Percentiles rank a stretch among this genome's conserved stretches.
phyloP scores from a whole-genome alignment of 1,140 invertebrate species.

The Nylanderia fulva region DNA sequence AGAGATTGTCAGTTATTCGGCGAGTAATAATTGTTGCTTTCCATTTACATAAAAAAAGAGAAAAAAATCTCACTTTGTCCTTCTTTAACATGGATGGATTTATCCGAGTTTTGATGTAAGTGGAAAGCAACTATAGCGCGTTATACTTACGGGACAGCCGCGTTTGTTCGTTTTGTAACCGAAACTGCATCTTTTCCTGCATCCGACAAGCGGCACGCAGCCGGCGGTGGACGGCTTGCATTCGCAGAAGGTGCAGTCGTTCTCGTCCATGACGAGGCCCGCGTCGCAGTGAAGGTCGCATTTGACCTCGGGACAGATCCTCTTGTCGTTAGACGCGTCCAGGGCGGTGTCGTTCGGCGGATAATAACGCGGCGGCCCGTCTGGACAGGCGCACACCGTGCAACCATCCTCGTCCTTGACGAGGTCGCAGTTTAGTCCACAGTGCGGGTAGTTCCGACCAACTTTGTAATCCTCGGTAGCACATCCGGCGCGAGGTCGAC shows the following conservation, averaged over 20 bases:
- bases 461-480: constrained; percentile 60
- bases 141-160: constrained; percentile 78
- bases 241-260: constrained; percentile 80
- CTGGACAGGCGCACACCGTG: constrained; percentile 76
- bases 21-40: too few relatives aligned
- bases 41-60: too few relatives aligned
- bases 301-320: constrained; percentile 78
- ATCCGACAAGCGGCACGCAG: constrained; percentile 75
- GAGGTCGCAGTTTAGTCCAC: constrained; percentile 75
- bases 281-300: constrained; percentile 79
- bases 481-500: constrained; percentile 42
- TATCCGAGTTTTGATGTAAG: too few relatives aligned
- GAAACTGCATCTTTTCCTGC: constrained; percentile 80
- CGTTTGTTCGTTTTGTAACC: constrained; percentile 81
- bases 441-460: constrained; percentile 76
- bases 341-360: constrained; percentile 35
- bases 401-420: constrained; percentile 77
- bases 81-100: too few relatives aligned
- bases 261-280: constrained; percentile 80
- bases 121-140: too few relatives aligned
- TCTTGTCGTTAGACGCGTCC: constrained; percentile 56
- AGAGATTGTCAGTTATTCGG: background rate
- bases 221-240: constrained; percentile 74
- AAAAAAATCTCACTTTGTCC: too few relatives aligned
- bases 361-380: constrained; percentile 18